These are phyloP conservation scores for Tortricodes alternella DNA, from an alignment of 2,888 invertebrate genomes.

Conservation along the genomic window DNA sequence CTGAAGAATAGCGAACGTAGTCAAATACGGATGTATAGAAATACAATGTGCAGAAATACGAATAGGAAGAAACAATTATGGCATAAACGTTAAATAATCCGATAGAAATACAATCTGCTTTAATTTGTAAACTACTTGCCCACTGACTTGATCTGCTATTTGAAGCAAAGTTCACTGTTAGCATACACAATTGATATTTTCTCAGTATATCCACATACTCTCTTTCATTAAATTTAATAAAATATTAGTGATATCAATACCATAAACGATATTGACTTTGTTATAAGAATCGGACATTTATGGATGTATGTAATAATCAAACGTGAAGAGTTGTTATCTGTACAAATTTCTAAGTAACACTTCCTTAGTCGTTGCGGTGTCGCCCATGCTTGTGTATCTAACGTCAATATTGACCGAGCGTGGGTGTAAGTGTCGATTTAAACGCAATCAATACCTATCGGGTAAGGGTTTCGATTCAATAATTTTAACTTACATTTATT, in stretches of 20 bases:
- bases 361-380: conserved; percentile 56
- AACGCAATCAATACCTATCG: conserved; percentile 67
- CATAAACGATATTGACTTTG: conserved; percentile 10
- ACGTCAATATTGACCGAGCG: conserved; percentile 73
- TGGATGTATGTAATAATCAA: conserved; percentile 46
- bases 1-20: no score
- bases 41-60: no score
- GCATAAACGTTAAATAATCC: no score
- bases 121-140: no score
- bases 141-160: no score
- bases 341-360: conserved; percentile 74
- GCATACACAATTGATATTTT: no score
- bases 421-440: conserved; percentile 70
- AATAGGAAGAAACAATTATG: no score
- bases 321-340: conserved; percentile 64
- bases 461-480: conserved; percentile 43
- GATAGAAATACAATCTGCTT: no score
- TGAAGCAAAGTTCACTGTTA: no score
- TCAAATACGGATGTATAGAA: no score
- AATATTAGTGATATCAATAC: not conserved
- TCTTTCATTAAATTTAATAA: not conserved
- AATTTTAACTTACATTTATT: conserved; percentile 37
- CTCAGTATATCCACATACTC: no score
- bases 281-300: conserved; percentile 28
- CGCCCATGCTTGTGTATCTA: conserved; percentile 56